A percentile compares a stretch with the other conserved stretches of the same genome.
These are phyloP conservation scores for Fringilla coelebs DNA, from an alignment of 2,797 vertebrate genomes.

Conservation along the genomic window DNA sequence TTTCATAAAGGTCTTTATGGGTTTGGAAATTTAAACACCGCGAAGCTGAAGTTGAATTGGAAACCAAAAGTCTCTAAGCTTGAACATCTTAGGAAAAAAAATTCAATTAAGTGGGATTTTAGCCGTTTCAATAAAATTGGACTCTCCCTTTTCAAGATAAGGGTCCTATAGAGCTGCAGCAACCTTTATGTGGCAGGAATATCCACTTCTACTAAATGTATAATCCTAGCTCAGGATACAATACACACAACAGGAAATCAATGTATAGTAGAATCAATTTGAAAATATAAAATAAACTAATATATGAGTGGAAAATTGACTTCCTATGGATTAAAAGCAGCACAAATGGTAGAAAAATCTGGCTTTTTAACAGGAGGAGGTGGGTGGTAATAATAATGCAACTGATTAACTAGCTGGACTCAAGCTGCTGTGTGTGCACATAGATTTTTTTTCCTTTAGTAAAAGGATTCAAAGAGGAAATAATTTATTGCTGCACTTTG, in stretches of 20 bases:
- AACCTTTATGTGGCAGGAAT: conserved; percentile 88
- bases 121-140: conserved; percentile 97
- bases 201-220: conserved; percentile 93
- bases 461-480: conserved; percentile 63
- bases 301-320: conserved; percentile 85
- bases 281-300: conserved; percentile 95
- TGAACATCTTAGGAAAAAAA: conserved; percentile 92
- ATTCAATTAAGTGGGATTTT: conserved; percentile 99
- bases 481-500: conserved; percentile 66
- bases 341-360: conserved; percentile 78
- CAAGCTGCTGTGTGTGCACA: conserved; percentile 29
- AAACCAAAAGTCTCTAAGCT: conserved; percentile 96
- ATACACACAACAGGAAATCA: conserved; percentile 92
- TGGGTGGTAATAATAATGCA: conserved; percentile 59
- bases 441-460: conserved; percentile 36
- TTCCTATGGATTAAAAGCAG: conserved; percentile 90
- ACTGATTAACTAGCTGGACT: conserved; percentile 66
- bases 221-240: conserved; percentile 96
- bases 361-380: conserved; percentile 69
- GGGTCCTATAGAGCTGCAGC: conserved; percentile 79
- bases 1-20: conserved; percentile 86
- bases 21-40: conserved; percentile 89
- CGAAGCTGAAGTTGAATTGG: conserved; percentile 90
- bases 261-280: conserved; percentile 93
- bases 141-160: conserved; percentile 93